Percentiles rank a stretch among this genome's conserved stretches.
Conservation (phyloP, 1,140 invertebrate species). For the Cotesia vestalis region DNA sequence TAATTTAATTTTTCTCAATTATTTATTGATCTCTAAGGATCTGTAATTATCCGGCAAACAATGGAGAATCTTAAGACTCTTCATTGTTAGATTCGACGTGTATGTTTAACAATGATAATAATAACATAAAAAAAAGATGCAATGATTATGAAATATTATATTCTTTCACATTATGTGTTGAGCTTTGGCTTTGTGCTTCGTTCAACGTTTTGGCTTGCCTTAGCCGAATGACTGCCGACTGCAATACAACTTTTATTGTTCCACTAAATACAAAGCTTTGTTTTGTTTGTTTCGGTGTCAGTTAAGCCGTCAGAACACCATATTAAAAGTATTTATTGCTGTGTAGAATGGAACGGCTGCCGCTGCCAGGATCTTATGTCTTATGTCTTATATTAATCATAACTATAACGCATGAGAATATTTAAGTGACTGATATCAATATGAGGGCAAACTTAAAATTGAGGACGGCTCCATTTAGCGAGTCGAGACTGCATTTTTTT, state of each 20-base stretch:
- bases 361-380: background rate
- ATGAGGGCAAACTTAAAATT: background rate
- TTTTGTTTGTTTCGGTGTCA: no score
- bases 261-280: background rate
- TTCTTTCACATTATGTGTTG: background rate
- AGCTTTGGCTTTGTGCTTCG: conserved; percentile 20
- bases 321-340: no score
- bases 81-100: background rate
- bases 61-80: background rate
- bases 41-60: background rate
- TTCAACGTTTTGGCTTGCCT: background rate
- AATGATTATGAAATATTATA: background rate
- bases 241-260: background rate
- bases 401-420: conserved; percentile 8
- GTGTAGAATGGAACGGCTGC: background rate
- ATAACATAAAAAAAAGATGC: background rate
- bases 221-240: background rate
- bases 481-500: conserved; percentile 3
- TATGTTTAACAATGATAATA: no score
- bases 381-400: background rate
- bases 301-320: no score
- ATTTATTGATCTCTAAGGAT: conserved; percentile 4
- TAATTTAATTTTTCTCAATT: background rate
- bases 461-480: background rate
- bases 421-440: background rate